Percentiles rank a stretch among this genome's conserved stretches.
phyloP scores from a whole-genome alignment of 2,888 invertebrate species.

The Sinohyriopsis cumingii region DNA sequence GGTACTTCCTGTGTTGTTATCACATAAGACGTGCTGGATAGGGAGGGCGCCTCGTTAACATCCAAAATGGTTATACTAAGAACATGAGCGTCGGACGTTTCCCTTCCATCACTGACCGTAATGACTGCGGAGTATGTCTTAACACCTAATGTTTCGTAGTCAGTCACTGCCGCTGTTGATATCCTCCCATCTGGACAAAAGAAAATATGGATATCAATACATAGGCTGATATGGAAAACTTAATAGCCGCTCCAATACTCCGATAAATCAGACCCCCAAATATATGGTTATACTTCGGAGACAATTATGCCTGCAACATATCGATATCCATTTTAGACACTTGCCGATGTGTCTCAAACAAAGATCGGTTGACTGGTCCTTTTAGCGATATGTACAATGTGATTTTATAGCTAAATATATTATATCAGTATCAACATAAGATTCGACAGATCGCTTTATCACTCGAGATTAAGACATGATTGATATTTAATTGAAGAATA shows the following conservation, averaged over 20 bases:
- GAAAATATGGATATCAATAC: not conserved
- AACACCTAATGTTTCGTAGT: slow-evolving; percentile 17
- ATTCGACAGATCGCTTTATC: too few species aligned
- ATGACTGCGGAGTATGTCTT: slow-evolving; percentile 9
- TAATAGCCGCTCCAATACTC: not conserved
- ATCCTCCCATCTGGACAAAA: slow-evolving; percentile 17
- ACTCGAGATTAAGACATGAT: too few species aligned
- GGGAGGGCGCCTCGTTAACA: slow-evolving; percentile 28
- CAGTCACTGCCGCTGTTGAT: slow-evolving; percentile 12
- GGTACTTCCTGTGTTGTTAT: slow-evolving; percentile 23
- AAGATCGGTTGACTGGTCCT: too few species aligned
- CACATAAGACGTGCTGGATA: slow-evolving; percentile 10
- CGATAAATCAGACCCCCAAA: not conserved
- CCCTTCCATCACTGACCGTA: slow-evolving; percentile 28
- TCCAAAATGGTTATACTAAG: slow-evolving; percentile 22
- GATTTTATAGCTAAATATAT: too few species aligned
- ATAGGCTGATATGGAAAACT: not conserved
- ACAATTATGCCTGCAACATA: too few species aligned
- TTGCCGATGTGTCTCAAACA: too few species aligned
- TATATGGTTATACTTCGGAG: too few species aligned
- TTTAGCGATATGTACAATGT: too few species aligned
- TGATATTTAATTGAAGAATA: too few species aligned
- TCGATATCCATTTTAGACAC: too few species aligned
- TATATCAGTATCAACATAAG: too few species aligned
- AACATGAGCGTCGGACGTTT: slow-evolving; percentile 18